Evolutionary conservation across 2,113 vertebrate species (phyloP).

Genomic region (Quiscalus mexicanus): DNA sequence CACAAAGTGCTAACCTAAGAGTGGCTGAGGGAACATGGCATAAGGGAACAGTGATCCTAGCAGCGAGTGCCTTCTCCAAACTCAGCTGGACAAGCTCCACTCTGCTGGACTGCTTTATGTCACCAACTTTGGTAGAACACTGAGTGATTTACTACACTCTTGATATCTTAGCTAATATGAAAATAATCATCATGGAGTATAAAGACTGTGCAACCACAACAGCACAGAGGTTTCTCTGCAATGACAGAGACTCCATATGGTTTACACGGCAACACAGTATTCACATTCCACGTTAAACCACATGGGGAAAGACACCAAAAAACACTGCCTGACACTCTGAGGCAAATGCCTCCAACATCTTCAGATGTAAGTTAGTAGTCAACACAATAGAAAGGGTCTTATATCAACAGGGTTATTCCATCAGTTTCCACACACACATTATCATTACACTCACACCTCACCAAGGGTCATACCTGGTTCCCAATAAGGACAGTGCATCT

Average conservation of each 20-base stretch:
- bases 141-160: background rate
- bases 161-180: background rate
- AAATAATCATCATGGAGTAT: background rate
- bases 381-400: background rate
- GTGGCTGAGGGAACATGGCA: background rate
- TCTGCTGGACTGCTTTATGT: background rate
- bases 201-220: background rate
- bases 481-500: background rate
- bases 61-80: background rate
- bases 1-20: background rate
- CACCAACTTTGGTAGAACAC: background rate
- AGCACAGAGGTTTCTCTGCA: background rate
- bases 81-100: background rate
- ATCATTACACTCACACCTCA: background rate
- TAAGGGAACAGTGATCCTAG: background rate
- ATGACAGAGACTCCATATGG: fast-evolving
- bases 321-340: background rate
- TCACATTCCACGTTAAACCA: background rate
- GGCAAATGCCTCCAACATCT: background rate
- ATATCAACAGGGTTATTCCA: background rate
- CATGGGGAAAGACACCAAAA: background rate
- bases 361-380: background rate
- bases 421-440: background rate
- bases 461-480: background rate
- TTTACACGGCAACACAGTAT: background rate